phyloP scores from a whole-genome alignment of 1,140 invertebrate genomes.

The Bombyx mori region ASM3026992v2 NC_085123.1:10527001-10527500 shows the following conservation, averaged over 20 bases:
- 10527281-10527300: slow-evolving; percentile 41
- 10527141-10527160: slow-evolving; percentile 26
- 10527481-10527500: too few species aligned
- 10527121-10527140: background rate
- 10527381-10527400: too few species aligned
- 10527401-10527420: too few species aligned
- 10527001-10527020: too few species aligned
- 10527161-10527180: slow-evolving; percentile 48
- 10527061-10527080: too few species aligned
- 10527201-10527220: slow-evolving; percentile 32
- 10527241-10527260: slow-evolving; percentile 19
- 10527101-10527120: too few species aligned
- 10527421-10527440: too few species aligned
- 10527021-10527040: background rate
- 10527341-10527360: too few species aligned
- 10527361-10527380: too few species aligned
- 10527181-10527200: slow-evolving; percentile 58
- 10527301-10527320: slow-evolving; percentile 36
- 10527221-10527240: slow-evolving; percentile 26
- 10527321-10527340: background rate
- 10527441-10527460: too few species aligned
- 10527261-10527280: slow-evolving; percentile 15
- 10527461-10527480: too few species aligned
- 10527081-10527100: too few species aligned
- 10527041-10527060: background rate